phyloP scores from a whole-genome alignment of 23 tunicate genomes.

The Ascidia mentula region DNA sequence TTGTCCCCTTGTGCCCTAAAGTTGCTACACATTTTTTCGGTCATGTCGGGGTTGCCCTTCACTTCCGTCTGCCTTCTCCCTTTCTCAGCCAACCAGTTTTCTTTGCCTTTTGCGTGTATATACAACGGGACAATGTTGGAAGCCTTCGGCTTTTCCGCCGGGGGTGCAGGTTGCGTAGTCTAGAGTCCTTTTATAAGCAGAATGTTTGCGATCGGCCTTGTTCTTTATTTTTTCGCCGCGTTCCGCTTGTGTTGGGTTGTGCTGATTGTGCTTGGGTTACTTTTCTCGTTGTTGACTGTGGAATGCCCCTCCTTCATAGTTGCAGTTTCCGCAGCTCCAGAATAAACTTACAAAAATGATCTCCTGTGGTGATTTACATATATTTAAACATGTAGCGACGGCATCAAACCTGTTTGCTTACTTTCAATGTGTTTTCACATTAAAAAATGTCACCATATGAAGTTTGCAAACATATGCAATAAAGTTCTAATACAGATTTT shows the following conservation, averaged over 20 bases:
- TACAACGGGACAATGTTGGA: neutral
- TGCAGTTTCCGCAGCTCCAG: constrained; percentile 1
- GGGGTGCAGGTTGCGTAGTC: neutral
- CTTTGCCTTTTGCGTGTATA: neutral
- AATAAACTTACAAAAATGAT: neutral
- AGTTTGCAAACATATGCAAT: no score
- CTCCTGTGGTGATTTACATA: neutral
- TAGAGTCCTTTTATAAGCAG: neutral
- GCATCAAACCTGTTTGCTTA: no score
- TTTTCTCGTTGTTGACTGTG: neutral
- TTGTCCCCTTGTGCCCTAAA: no score
- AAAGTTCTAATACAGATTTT: no score
- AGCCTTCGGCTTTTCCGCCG: neutral
- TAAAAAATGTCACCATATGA: no score
- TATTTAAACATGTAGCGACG: neutral
- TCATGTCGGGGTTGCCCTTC: no score
- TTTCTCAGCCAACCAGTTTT: neutral
- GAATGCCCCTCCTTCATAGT: neutral
- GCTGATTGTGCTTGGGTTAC: neutral
- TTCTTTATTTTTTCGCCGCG: neutral
- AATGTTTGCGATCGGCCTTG: neutral
- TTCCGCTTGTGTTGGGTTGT: neutral
- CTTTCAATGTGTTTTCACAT: no score
- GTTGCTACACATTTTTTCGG: no score
- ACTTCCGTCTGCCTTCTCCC: no score